Base-by-base conservation (phyloP, 2,113 vertebrate genomes). In the Clarias gariepinus region DNA sequence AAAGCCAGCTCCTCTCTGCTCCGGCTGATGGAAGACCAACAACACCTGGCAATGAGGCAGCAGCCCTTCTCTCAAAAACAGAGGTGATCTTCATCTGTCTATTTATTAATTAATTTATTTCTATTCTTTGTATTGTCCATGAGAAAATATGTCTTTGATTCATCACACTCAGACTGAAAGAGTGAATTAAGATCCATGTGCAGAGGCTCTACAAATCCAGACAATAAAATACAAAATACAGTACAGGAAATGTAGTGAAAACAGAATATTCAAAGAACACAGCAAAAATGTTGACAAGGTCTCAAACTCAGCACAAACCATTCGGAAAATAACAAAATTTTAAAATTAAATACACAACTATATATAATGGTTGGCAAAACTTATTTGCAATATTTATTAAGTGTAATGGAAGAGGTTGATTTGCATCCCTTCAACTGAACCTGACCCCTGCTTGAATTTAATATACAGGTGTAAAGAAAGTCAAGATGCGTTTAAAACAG, bases 21-120 rank as follows among this genome's bases (percentile, higher is more conserved):
- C 60, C 96, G 97, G 73, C 94, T 98, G 82, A 96, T 98, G 96
- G 97, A 98, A 90, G 97, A 98, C 88, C 97, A 98, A 90, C 97
- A 97, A 86, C 97, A 98, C 92, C 94, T 97, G 92, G 97, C 97
- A 88, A 97, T 97, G 96, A 95, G 97, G 47, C 96, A 98, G 91
- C 97, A 98, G 91, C 97, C 97, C 15, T 98, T 98, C 91, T 97
- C 97, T 23, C 97, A 97, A 91, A 98, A 98, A 92, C 97, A 98
- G 92, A 97, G 97, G 97, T 98, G 91, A 69, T 47, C 47, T 47
- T 41, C 7, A 41, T 41, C 41, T 41, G 7, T 41, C 3, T 41
- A 6, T 41, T 41, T 41, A 41, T 41, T 41, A 4, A 41, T 41
- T 41, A 41, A 2, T 41, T 6, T 6, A 47, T 47, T 47, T 79